phyloP scores from a whole-genome alignment of 2,888 invertebrate species.

The Eupithecia dodoneata region DNA sequence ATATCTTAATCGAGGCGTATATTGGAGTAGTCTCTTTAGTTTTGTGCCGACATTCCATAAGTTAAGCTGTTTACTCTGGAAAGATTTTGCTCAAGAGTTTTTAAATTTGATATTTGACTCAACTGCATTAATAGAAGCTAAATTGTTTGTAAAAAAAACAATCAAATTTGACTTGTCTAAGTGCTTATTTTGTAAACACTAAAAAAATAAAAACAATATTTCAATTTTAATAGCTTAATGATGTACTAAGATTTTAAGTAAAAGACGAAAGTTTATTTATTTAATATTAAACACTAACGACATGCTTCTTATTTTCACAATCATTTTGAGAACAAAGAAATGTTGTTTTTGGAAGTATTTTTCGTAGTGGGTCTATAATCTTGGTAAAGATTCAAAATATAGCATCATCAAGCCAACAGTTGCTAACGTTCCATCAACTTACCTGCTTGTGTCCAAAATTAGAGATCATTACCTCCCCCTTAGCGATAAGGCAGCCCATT shows the following conservation, averaged over 20 bases:
- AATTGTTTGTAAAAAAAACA: not conserved
- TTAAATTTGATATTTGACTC: not conserved
- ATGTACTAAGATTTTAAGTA: not conserved
- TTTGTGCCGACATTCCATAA: conserved; percentile 6
- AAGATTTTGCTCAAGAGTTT: not conserved
- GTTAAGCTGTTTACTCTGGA: conserved; percentile 1
- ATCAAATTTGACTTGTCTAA: not conserved
- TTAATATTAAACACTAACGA: not conserved
- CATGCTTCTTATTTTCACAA: not conserved
- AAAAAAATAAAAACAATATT: no score
- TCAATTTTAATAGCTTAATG: not conserved
- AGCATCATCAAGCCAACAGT: not conserved
- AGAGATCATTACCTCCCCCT: not conserved
- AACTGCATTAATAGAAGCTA: not conserved
- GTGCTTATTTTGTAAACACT: no score
- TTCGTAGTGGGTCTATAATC: not conserved
- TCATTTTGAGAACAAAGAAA: not conserved
- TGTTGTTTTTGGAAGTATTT: not conserved
- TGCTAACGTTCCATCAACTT: not conserved
- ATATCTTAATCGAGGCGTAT: conserved; percentile 23
- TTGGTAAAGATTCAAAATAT: not conserved
- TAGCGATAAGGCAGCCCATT: no score
- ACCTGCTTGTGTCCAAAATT: not conserved
- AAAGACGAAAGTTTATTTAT: not conserved
- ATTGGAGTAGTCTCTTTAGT: conserved; percentile 14